A percentile compares a stretch with the other conserved stretches of the same genome.
Conservation (phyloP, 2,888 invertebrate genomes). For the Pyralis farinalis region DNA sequence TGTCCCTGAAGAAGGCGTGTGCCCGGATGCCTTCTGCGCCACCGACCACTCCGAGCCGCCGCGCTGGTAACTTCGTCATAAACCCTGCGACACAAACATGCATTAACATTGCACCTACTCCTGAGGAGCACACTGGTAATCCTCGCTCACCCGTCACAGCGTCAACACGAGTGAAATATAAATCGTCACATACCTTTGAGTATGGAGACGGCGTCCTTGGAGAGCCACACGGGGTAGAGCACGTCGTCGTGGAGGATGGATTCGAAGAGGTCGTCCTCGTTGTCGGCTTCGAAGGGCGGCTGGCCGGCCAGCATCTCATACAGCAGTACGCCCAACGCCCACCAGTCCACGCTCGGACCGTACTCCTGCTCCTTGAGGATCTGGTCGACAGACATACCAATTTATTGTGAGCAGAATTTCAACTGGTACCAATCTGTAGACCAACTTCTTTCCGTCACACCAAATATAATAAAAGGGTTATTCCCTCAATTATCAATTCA, state of each 20-base stretch:
- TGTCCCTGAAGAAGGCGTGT: constrained; percentile 95
- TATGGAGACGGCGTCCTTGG: constrained; percentile 66
- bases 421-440: too few species aligned
- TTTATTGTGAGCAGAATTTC: too few species aligned
- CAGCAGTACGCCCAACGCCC: constrained; percentile 98
- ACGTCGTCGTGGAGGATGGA: constrained; percentile 99
- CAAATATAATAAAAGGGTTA: too few species aligned
- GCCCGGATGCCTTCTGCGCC: constrained; percentile 92
- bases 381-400: too few species aligned
- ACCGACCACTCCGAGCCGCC: constrained; percentile 94
- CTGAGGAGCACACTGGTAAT: too few species aligned
- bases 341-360: constrained; percentile 95
- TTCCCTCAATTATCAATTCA: too few species aligned
- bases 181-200: too few species aligned
- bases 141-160: too few species aligned
- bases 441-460: too few species aligned
- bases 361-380: constrained; percentile 96
- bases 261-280: constrained; percentile 99
- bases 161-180: too few species aligned
- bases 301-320: constrained; percentile 99
- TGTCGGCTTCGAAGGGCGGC: constrained; percentile 99
- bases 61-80: constrained; percentile 98
- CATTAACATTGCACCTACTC: too few species aligned
- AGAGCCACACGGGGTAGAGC: constrained; percentile 96
- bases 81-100: too few species aligned